A percentile compares a stretch with the other conserved stretches of the same genome.
Evolutionary conservation across 2,888 invertebrate species (phyloP).

Genomic region (Petrolisthes manimaculis): DNA sequence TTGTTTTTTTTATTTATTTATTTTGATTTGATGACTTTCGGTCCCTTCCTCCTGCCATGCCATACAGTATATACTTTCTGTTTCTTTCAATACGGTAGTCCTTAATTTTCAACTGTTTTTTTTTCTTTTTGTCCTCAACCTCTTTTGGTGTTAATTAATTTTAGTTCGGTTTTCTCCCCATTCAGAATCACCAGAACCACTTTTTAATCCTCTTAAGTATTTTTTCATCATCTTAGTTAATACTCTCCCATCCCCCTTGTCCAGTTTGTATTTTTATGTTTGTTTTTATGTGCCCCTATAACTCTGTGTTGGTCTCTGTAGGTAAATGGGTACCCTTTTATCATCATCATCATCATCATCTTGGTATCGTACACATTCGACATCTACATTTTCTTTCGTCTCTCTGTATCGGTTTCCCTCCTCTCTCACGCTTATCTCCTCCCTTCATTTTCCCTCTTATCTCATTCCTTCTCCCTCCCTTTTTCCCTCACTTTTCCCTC

Average conservation of each 20-base stretch:
- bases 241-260: neutral
- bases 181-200: neutral
- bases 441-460: neutral
- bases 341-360: neutral
- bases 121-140: neutral
- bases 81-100: neutral
- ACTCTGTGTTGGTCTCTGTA: too few relatives aligned
- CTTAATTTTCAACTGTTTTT: neutral
- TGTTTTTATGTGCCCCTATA: too few relatives aligned
- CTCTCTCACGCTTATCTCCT: too few relatives aligned
- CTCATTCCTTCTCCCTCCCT: neutral
- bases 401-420: neutral
- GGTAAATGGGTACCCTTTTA: too few relatives aligned
- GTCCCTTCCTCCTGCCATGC: too few relatives aligned
- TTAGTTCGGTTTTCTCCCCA: too few relatives aligned
- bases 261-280: too few relatives aligned
- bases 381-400: neutral
- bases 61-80: neutral
- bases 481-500: neutral
- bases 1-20: too few relatives aligned
- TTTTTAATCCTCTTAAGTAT: too few relatives aligned
- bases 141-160: too few relatives aligned
- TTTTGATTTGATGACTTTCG: too few relatives aligned
- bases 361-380: neutral
- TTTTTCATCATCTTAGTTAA: neutral